Evolutionary conservation across 2,888 invertebrate species (phyloP).

Genomic region (Drosophila paranaensis): DNA sequence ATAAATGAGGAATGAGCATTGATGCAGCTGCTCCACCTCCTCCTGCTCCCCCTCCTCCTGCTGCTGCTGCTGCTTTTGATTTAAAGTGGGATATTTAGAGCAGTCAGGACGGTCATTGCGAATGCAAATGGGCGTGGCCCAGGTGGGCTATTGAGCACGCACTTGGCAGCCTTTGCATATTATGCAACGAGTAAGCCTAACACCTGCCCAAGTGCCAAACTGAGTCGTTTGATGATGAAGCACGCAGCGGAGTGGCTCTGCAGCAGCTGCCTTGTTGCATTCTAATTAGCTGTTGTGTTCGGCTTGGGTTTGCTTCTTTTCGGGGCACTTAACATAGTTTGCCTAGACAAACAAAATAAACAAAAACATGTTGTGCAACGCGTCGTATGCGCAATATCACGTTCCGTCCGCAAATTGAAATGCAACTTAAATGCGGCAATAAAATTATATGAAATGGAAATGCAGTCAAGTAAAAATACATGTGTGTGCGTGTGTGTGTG

Average conservation of each 20-base stretch:
- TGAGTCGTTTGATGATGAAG: conserved; percentile 55
- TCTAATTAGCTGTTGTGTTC: conserved; percentile 67
- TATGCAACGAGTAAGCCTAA: neutral
- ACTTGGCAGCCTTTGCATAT: neutral
- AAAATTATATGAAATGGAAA: conserved; percentile 73
- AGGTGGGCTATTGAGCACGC: conserved; percentile 69
- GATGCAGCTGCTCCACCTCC: too few relatives aligned
- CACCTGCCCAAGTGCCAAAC: conserved; percentile 48
- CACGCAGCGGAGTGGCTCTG: conserved; percentile 41
- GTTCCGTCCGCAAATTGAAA: conserved; percentile 70
- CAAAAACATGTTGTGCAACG: conserved; percentile 46
- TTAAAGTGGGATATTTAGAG: conserved; percentile 54
- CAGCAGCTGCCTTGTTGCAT: conserved; percentile 62
- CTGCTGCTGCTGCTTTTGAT: conserved; percentile 24
- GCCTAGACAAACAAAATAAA: conserved; percentile 65
- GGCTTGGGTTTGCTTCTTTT: conserved; percentile 20
- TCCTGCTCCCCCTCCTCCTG: too few relatives aligned
- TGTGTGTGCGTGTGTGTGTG: conserved; percentile 4
- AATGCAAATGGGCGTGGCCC: conserved; percentile 30
- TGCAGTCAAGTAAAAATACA: conserved; percentile 56
- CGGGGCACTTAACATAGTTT: conserved; percentile 67
- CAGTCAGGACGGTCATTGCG: neutral
- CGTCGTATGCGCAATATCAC: conserved; percentile 63
- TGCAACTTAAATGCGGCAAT: conserved; percentile 73
- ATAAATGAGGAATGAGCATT: conserved; percentile 50